Percentiles rank a stretch among this genome's conserved stretches.
Conservation (phyloP, 1,140 invertebrate genomes). For the Tribolium madens region DNA sequence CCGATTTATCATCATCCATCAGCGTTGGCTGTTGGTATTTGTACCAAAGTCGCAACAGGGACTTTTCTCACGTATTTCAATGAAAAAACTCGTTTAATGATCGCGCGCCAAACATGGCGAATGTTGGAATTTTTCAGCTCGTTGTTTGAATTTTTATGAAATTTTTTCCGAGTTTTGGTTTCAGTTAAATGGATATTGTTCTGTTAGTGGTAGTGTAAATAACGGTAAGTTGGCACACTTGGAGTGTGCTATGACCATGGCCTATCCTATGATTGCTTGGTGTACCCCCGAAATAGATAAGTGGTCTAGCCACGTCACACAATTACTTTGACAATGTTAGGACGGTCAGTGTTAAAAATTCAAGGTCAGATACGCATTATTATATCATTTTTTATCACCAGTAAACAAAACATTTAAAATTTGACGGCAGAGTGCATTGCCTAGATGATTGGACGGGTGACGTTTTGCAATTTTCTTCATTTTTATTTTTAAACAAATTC, state of each 20-base stretch:
- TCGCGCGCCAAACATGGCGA: background rate
- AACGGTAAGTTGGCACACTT: background rate
- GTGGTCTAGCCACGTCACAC: conserved; percentile 37
- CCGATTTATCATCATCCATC: background rate
- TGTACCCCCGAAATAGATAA: conserved; percentile 38
- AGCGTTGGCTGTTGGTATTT: background rate
- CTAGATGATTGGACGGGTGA: conserved; percentile 26
- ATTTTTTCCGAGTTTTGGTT: conserved; percentile 5
- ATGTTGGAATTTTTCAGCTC: background rate
- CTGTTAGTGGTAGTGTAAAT: conserved; percentile 7
- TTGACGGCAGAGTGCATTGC: conserved; percentile 29
- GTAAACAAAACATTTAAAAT: conserved; percentile 39
- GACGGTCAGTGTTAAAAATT: conserved; percentile 48
- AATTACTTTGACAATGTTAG: conserved; percentile 42
- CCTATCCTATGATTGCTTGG: conserved; percentile 43
- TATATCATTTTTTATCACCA: conserved; percentile 46
- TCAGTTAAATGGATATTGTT: conserved; percentile 11
- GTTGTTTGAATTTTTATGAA: conserved; percentile 12
- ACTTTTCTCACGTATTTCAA: background rate
- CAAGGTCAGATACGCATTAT: conserved; percentile 46
- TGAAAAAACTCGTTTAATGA: background rate
- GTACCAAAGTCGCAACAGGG: background rate
- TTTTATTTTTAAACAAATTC: background rate
- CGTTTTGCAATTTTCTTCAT: background rate
- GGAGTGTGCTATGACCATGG: conserved; percentile 13